Conservation (phyloP, 2,888 invertebrate genomes). For the Campoplex capitator region DNA sequence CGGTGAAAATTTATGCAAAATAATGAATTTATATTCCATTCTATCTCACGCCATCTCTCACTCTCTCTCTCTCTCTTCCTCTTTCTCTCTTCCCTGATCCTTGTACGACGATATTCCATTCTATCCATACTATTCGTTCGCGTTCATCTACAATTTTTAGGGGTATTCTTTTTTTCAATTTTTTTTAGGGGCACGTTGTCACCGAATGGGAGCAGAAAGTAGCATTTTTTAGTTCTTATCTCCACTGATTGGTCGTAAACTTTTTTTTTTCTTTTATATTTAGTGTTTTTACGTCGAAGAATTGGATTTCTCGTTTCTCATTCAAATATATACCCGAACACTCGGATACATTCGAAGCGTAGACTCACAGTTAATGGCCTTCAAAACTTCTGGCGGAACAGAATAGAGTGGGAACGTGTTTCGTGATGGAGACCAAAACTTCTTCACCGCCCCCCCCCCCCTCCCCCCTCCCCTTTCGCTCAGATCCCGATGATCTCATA, state of each 20-base stretch:
- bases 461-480: not conserved
- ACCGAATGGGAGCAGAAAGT: not conserved
- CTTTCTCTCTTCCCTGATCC: not conserved
- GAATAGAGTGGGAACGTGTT: slow-evolving; percentile 11
- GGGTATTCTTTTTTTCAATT: not conserved
- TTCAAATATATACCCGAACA: not conserved
- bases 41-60: slow-evolving; percentile 41
- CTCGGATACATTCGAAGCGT: not conserved
- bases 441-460: not conserved
- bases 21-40: slow-evolving; percentile 69
- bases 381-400: not conserved
- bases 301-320: not conserved
- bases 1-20: slow-evolving; percentile 67
- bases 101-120: slow-evolving; percentile 7
- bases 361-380: slow-evolving; percentile 2
- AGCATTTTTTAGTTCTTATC: not conserved
- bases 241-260: not conserved
- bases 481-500: slow-evolving; percentile 8
- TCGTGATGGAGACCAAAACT: not conserved
- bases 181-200: not conserved
- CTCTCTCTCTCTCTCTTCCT: no score
- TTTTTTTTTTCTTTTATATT: not conserved
- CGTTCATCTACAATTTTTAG: slow-evolving; percentile 25
- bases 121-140: slow-evolving; percentile 19
- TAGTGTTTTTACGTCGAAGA: not conserved